Conservation (phyloP, 2,888 invertebrate genomes). For the Spilarctia lutea region DNA sequence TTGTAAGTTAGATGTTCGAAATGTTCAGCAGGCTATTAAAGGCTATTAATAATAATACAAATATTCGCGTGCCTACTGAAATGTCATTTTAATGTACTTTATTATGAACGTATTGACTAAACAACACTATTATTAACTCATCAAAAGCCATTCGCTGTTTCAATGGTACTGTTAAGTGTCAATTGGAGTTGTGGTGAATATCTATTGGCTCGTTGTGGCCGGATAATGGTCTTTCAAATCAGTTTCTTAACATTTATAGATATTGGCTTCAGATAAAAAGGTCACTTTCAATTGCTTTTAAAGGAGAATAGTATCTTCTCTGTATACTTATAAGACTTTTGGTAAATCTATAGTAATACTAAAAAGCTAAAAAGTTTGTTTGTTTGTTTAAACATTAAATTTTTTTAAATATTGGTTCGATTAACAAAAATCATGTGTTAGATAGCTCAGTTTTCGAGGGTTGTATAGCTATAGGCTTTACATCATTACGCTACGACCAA, state of each 20-base stretch:
- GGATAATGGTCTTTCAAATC: slow-evolving; percentile 5
- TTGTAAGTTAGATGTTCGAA: too few species aligned
- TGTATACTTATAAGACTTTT: background rate
- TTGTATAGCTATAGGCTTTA: too few species aligned
- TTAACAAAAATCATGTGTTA: too few species aligned
- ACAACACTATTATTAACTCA: background rate
- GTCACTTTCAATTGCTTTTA: background rate
- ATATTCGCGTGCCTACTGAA: background rate
- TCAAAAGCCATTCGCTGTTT: background rate
- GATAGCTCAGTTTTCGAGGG: too few species aligned
- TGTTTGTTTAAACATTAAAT: too few species aligned
- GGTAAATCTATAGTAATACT: too few species aligned
- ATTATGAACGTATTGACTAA: background rate
- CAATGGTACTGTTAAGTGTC: background rate
- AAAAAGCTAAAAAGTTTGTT: too few species aligned
- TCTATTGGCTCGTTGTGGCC: slow-evolving; percentile 2
- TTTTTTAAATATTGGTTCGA: too few species aligned
- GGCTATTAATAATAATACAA: background rate
- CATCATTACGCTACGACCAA: too few species aligned
- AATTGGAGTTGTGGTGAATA: background rate
- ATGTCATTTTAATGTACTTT: background rate
- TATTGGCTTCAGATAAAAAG: slow-evolving; percentile 8
- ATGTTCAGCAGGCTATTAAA: too few species aligned
- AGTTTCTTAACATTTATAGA: background rate
- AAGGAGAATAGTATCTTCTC: background rate